Conservation (phyloP, 1,140 invertebrate species). For the Achatina immaculata region DNA sequence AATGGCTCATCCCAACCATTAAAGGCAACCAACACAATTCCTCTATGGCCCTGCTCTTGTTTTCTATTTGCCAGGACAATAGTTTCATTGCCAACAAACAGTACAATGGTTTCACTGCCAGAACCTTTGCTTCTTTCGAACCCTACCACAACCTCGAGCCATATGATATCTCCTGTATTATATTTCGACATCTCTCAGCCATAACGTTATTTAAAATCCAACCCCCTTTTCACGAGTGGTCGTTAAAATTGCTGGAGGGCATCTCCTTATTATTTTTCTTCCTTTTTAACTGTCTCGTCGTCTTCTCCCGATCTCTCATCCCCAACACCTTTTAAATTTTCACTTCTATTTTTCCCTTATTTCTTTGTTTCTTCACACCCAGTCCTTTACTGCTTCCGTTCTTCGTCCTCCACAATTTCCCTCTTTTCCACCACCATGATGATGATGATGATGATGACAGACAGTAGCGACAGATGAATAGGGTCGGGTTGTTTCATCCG, state of each 20-base stretch:
- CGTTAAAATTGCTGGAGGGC: constrained; percentile 9
- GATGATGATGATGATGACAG: neutral
- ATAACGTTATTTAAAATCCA: constrained; percentile 7
- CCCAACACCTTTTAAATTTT: neutral
- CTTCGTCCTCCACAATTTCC: neutral
- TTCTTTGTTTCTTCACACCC: no score
- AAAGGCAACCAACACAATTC: neutral
- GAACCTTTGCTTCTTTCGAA: neutral
- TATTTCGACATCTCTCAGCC: neutral
- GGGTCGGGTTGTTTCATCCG: neutral
- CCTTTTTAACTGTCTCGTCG: neutral
- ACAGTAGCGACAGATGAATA: constrained; percentile 5
- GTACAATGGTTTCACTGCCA: neutral
- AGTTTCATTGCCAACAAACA: neutral
- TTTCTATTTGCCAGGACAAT: neutral
- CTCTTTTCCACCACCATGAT: neutral
- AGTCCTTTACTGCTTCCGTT: neutral
- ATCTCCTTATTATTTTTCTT: neutral
- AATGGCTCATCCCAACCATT: neutral
- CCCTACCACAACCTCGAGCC: neutral
- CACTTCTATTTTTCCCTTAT: neutral
- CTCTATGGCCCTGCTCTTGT: neutral
- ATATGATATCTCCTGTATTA: constrained; percentile 2
- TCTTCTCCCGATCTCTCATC: constrained; percentile 9
- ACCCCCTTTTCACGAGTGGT: neutral